Evolutionary conservation across 2,113 vertebrate species (phyloP).

Genomic region (Procavia capensis): DNA sequence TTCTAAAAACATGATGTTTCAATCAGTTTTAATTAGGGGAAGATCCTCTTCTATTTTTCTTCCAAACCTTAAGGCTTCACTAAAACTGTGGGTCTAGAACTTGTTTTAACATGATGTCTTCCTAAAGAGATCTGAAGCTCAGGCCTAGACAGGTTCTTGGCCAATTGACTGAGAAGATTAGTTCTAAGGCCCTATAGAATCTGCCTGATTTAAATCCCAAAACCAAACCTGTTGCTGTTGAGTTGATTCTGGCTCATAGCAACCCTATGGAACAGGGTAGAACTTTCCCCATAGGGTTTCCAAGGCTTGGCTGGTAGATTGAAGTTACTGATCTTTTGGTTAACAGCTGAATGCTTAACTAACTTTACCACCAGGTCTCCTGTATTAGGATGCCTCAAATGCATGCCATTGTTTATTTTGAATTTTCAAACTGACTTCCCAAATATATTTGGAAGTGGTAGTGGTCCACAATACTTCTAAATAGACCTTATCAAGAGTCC

Average conservation of each 20-base stretch:
- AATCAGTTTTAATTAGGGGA: slow-evolving; percentile 44
- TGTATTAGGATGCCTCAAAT: background rate
- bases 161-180: background rate
- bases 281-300: too few relatives aligned
- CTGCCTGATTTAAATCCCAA: background rate
- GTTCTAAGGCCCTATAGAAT: background rate
- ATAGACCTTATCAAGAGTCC: background rate
- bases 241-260: too few relatives aligned
- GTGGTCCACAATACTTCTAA: background rate
- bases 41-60: background rate
- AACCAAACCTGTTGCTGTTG: too few relatives aligned
- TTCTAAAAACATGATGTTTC: slow-evolving; percentile 44
- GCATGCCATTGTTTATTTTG: slow-evolving; percentile 12
- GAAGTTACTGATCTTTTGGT: too few relatives aligned
- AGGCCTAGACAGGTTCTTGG: background rate
- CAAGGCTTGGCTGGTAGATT: too few relatives aligned
- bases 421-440: slow-evolving; percentile 20
- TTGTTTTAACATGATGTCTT: slow-evolving; percentile 40
- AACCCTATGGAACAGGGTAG: too few relatives aligned
- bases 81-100: background rate
- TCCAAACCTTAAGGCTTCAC: background rate
- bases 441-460: background rate
- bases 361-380: too few relatives aligned
- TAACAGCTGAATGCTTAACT: too few relatives aligned
- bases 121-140: background rate